Conservation (phyloP, 1,140 invertebrate species). For the Thereuonema tuberculata region DNA sequence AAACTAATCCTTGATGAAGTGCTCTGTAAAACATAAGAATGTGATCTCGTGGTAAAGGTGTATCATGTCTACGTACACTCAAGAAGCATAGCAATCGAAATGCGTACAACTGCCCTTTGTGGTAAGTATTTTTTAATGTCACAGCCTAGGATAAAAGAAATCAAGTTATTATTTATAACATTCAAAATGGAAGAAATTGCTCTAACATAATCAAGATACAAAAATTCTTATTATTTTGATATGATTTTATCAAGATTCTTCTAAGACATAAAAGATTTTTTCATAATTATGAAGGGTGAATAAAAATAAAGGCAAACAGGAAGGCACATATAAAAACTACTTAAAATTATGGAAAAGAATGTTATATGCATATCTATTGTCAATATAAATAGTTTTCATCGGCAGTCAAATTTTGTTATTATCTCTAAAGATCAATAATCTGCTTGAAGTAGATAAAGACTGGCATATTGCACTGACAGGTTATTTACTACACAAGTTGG, state of each 20-base stretch:
- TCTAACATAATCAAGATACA: not conserved
- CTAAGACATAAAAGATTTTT: not conserved
- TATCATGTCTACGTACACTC: conserved; percentile 44
- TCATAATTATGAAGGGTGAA: not conserved
- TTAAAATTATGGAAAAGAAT: no score
- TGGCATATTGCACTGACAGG: no score
- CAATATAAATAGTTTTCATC: no score
- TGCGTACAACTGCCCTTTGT: conserved; percentile 62
- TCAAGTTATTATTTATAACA: not conserved
- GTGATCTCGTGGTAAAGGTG: conserved; percentile 47
- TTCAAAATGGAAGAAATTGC: not conserved
- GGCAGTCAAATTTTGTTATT: no score
- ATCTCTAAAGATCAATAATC: no score
- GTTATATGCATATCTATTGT: no score
- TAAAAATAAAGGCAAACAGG: not conserved
- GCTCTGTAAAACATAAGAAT: conserved; percentile 75
- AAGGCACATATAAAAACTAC: conserved; percentile 1
- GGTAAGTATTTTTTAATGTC: conserved; percentile 46
- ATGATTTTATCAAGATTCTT: no score
- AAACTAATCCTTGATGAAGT: conserved; percentile 57
- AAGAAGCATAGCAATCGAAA: conserved; percentile 61
- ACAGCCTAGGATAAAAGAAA: conserved; percentile 39
- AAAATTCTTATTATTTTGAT: no score
- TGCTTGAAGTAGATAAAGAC: no score
- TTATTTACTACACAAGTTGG: no score